Evolutionary conservation across 2,797 vertebrate genomes (phyloP).

Genomic region (Champsocephalus gunnari): DNA sequence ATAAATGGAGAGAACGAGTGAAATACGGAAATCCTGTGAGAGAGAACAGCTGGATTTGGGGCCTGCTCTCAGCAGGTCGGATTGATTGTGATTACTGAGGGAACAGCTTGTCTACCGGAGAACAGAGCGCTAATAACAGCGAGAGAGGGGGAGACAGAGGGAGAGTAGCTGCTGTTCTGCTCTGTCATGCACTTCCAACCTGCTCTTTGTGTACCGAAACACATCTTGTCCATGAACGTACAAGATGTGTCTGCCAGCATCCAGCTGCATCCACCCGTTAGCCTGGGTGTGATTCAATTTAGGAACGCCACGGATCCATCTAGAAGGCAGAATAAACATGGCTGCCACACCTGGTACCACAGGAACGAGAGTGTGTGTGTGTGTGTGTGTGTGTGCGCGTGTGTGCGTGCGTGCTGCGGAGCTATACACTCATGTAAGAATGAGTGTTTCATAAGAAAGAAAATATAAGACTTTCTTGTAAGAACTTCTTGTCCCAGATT

Average conservation of each 20-base stretch:
- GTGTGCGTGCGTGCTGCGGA: not conserved
- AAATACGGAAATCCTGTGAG: constrained; percentile 27
- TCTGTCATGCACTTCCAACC: constrained; percentile 32
- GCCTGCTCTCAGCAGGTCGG: constrained; percentile 53
- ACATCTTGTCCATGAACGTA: not conserved
- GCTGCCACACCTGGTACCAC: constrained; percentile 52
- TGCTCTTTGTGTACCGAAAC: constrained; percentile 9
- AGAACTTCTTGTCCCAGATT: no score
- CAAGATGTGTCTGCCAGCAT: constrained; percentile 14
- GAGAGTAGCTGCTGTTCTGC: constrained; percentile 12
- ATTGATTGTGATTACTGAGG: constrained; percentile 72
- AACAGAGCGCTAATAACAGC: constrained; percentile 60
- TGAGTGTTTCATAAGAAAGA: no score
- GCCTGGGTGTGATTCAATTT: constrained; percentile 49
- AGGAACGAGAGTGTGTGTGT: constrained; percentile 8
- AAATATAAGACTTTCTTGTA: no score
- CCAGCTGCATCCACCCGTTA: constrained; percentile 39
- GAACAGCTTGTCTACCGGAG: constrained; percentile 68
- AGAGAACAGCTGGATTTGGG: constrained; percentile 53
- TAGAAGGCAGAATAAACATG: constrained; percentile 42
- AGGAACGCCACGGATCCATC: constrained; percentile 34
- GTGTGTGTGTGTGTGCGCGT: not conserved
- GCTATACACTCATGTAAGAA: no score
- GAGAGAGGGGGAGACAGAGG: constrained; percentile 15
- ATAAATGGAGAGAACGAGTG: not conserved